phyloP scores from a whole-genome alignment of 1,140 invertebrate genomes.

The Cherax quadricarinatus region DNA sequence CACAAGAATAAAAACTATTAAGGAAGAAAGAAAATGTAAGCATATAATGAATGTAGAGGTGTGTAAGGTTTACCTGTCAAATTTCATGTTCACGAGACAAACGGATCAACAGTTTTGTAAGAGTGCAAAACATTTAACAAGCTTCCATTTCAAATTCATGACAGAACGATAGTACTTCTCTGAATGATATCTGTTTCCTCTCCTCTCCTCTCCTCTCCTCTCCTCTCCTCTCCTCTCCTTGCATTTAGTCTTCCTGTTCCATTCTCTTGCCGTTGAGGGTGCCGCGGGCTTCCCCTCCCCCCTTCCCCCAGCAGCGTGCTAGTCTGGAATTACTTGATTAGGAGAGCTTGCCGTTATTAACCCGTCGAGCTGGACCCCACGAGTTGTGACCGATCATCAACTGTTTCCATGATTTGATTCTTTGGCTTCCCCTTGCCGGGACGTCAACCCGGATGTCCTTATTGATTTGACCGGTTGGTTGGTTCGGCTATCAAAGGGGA shows the following conservation, averaged over 20 bases:
- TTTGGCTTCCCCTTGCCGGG: constrained; percentile 18
- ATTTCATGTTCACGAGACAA: too few species aligned
- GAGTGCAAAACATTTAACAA: too few species aligned
- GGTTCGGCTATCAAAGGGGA: constrained; percentile 28
- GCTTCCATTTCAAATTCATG: too few species aligned
- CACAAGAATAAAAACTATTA: too few species aligned
- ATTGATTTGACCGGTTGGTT: constrained; percentile 2
- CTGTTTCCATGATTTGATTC: constrained; percentile 5
- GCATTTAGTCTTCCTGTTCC: neutral
- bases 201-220: neutral
- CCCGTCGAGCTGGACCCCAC: neutral
- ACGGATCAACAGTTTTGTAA: too few species aligned
- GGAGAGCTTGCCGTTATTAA: neutral
- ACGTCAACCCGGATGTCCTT: constrained; percentile 30
- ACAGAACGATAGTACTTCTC: too few species aligned
- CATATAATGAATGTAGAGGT: too few species aligned
- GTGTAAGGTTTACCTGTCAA: too few species aligned
- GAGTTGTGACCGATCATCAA: neutral
- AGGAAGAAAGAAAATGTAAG: too few species aligned
- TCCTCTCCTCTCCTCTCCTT: neutral
- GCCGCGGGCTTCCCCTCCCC: neutral
- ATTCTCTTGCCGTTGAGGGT: neutral
- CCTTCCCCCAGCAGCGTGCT: neutral
- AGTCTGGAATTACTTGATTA: neutral
- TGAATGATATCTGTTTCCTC: neutral